Percentiles rank a stretch among this genome's conserved stretches.
These are phyloP conservation scores for Zaprionus kolodkinae DNA, from an alignment of 1,140 invertebrate species.

Conservation along the genomic window DNA sequence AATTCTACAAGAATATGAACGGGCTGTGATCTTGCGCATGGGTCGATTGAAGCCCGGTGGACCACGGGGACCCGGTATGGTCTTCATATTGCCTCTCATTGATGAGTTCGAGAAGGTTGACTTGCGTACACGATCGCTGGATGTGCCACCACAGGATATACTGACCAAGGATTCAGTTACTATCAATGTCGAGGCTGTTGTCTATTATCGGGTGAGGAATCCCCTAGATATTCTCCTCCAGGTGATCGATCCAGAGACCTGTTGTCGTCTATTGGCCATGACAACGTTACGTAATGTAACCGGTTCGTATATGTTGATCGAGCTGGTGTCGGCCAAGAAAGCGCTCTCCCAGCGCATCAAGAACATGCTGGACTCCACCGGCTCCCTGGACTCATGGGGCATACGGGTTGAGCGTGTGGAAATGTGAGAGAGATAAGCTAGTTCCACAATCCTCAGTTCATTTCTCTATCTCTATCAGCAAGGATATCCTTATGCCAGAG, in stretches of 20 bases:
- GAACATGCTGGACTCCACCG: constrained; percentile 79
- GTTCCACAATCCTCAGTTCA: neutral
- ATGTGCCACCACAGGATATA: constrained; percentile 87
- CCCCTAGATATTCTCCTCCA: constrained; percentile 92
- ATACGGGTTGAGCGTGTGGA: constrained; percentile 98
- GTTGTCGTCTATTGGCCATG: constrained; percentile 92
- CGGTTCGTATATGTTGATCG: constrained; percentile 94
- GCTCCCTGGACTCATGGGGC: constrained; percentile 97
- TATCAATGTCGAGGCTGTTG: constrained; percentile 95
- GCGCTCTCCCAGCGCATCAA: constrained; percentile 87
- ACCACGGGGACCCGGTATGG: constrained; percentile 90
- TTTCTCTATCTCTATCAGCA: constrained; percentile 87
- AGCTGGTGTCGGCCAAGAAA: constrained; percentile 90
- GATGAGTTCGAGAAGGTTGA: constrained; percentile 94
- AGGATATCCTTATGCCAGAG: constrained; percentile 93
- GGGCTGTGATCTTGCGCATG: constrained; percentile 94
- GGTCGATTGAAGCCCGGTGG: constrained; percentile 87
- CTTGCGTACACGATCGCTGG: constrained; percentile 88
- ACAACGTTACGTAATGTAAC: constrained; percentile 95
- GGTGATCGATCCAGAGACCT: constrained; percentile 90
- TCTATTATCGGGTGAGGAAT: constrained; percentile 92
- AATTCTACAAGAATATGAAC: constrained; percentile 89
- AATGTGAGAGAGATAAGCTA: constrained; percentile 89
- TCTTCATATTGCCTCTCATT: constrained; percentile 95
- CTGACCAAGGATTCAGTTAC: constrained; percentile 96